Percentiles rank a stretch among this genome's conserved stretches.
phyloP scores from a whole-genome alignment of 2,888 invertebrate species.

The Drosophila percnosoma region DNA sequence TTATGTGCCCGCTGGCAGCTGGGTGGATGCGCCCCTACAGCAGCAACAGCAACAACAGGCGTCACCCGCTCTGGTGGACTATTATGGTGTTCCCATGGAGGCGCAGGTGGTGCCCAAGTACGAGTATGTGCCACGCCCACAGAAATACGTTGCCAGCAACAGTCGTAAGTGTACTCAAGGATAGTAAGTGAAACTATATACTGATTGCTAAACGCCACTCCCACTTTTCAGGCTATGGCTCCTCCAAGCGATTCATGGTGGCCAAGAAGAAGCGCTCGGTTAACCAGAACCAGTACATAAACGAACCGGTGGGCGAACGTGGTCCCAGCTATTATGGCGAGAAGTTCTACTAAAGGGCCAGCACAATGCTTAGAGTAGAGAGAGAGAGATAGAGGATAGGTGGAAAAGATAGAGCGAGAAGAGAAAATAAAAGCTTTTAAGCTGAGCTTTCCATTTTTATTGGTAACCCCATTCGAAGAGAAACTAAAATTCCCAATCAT shows the following conservation, averaged over 20 bases:
- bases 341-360: slow-evolving; percentile 74
- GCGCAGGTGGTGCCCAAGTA: slow-evolving; percentile 82
- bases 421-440: slow-evolving; percentile 42
- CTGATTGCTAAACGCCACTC: not conserved
- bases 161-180: slow-evolving; percentile 77
- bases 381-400: not conserved
- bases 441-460: slow-evolving; percentile 47
- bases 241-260: slow-evolving; percentile 84
- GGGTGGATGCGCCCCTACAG: slow-evolving; percentile 74
- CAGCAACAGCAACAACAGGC: slow-evolving; percentile 41
- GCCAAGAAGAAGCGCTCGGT: slow-evolving; percentile 84
- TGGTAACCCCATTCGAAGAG: slow-evolving; percentile 36
- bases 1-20: slow-evolving; percentile 71
- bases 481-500: slow-evolving; percentile 29
- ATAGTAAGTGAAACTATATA: slow-evolving; percentile 24
- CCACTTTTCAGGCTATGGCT: slow-evolving; percentile 67
- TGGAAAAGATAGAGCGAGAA: not conserved
- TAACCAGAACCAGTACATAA: slow-evolving; percentile 74
- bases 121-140: slow-evolving; percentile 81
- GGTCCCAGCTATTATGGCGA: slow-evolving; percentile 77
- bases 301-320: slow-evolving; percentile 77
- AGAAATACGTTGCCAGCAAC: slow-evolving; percentile 74
- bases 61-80: slow-evolving; percentile 78
- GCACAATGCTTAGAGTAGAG: not conserved
- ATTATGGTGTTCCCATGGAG: slow-evolving; percentile 82